A percentile compares a stretch with the other conserved stretches of the same genome.
Evolutionary conservation across 2,113 vertebrate species (phyloP).

Genomic region (Nyctereutes procyonoides): DNA sequence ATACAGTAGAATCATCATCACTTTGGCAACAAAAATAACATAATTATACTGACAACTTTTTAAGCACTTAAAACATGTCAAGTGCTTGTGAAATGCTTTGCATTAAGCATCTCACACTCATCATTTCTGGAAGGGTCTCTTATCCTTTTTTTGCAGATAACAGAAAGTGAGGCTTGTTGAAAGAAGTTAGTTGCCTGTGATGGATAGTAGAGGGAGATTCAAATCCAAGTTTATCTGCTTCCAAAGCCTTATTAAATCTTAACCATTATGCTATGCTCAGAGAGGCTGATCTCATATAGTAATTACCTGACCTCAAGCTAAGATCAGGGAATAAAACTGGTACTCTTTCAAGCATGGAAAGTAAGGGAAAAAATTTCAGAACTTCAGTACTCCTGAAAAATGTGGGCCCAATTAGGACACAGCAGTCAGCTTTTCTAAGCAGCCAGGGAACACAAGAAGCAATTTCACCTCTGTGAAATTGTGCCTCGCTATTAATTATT

Average conservation of each 20-base stretch:
- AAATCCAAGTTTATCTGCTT: conserved; percentile 34
- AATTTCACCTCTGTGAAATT: neutral
- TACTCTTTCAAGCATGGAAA: neutral
- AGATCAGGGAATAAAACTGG: conserved; percentile 22
- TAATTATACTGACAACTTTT: neutral
- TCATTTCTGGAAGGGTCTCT: neutral
- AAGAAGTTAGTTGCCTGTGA: neutral
- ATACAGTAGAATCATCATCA: neutral
- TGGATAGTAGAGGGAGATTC: neutral
- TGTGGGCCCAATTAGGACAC: neutral
- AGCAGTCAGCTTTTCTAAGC: conserved; percentile 21
- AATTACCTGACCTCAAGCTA: conserved; percentile 36
- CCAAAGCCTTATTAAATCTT: neutral
- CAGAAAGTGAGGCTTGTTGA: neutral
- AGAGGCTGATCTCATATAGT: neutral
- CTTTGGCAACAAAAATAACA: conserved; percentile 2
- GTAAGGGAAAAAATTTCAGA: neutral
- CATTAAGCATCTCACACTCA: neutral
- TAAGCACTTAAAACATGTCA: neutral
- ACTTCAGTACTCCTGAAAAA: neutral
- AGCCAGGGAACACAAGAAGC: neutral
- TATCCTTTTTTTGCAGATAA: neutral
- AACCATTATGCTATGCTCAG: neutral
- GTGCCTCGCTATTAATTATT: conserved; percentile 30
- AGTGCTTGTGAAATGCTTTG: neutral